Evolutionary conservation across 2,797 vertebrate species (phyloP), one percentile per base, ranked within the genome.

Genomic region (Enteromius treurensis): DNA sequence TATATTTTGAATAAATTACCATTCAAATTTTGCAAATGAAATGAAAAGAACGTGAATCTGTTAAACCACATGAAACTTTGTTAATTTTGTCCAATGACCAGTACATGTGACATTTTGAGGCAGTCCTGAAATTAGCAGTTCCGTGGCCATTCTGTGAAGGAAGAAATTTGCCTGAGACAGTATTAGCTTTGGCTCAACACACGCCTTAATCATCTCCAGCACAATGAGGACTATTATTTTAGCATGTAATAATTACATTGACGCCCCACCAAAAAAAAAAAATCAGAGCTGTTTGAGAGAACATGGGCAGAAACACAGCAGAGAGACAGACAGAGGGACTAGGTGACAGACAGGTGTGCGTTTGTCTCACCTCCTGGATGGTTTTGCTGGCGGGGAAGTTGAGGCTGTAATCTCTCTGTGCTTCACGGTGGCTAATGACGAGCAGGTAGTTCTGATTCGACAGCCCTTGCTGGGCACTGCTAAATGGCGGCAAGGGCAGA

Each of bases 391-490:
- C 97, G 75, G 98, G 98, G 94, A 99, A 99, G 95, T 99, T 98
- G 93, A 99, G 96, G 95, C 90, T 99, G 96, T 99, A 99, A 92
- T 99, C 97, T 94, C 95, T 97, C 96, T 99, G 97, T 92, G 97
- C 97, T 94, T 99, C 98, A 85, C 96, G 95, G 94, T 99, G 97
- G 94, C 95, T 98, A 95, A 99, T 95, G 81, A 99, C 95, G 94
- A 99, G 95, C 94, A 98, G 95, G 95, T 97, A 99, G 96, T 96
- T 99, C 93, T 99, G 97, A 95, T 96, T 99, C 96, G 98, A 96
- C 88, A 97, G 96, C 91, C 99, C 98, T 93, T 96, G 97, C 89
- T 97, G 97, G 95, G 94, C 94, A 93, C 98, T 99, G 93, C 73
- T 78, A 47, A 82, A 85, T 15, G 79, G 49, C 80, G 58, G 79